Evolutionary conservation across 2,113 vertebrate genomes (phyloP).

Genomic region (Perca schrenkii): DNA sequence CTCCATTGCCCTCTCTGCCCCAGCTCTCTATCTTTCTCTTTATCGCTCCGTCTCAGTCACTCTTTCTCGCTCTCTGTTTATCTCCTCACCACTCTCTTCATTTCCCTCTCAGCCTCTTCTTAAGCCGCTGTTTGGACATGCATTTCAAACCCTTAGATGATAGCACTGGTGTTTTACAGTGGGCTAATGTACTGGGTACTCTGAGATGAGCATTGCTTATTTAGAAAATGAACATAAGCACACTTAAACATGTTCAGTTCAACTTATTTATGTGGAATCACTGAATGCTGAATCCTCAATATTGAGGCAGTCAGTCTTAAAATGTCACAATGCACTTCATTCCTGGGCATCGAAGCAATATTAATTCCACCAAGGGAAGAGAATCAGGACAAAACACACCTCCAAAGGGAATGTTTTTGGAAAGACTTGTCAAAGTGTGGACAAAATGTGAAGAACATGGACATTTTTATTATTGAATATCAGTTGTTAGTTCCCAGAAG

Average conservation of each 20-base stretch:
- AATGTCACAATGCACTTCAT: conserved; percentile 27
- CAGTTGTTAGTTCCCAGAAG: conserved; percentile 23
- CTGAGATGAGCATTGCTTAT: conserved; percentile 37
- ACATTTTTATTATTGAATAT: conserved; percentile 19
- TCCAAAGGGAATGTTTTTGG: conserved; percentile 41
- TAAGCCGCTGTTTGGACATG: conserved; percentile 37
- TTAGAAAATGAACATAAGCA: conserved; percentile 43
- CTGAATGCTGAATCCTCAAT: neutral
- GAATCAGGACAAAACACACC: conserved; percentile 11
- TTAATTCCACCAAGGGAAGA: conserved; percentile 19
- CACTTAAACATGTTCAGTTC: conserved; percentile 7
- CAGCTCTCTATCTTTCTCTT: conserved; percentile 27
- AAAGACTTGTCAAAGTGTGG: conserved; percentile 12
- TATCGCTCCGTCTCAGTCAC: conserved; percentile 18
- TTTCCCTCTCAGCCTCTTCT: conserved; percentile 21
- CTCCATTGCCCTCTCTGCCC: conserved; percentile 15
- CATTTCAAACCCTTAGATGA: conserved; percentile 43
- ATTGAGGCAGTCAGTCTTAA: conserved; percentile 30
- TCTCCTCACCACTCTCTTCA: neutral
- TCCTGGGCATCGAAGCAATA: conserved; percentile 35
- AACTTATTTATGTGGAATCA: conserved; percentile 17
- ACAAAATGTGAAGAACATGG: neutral
- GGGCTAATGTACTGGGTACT: conserved; percentile 13
- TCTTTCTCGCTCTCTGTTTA: conserved; percentile 15
- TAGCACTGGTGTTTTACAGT: conserved; percentile 17